Conservation (phyloP, 2,888 invertebrate species). For the Meiosimyza decipiens region DNA sequence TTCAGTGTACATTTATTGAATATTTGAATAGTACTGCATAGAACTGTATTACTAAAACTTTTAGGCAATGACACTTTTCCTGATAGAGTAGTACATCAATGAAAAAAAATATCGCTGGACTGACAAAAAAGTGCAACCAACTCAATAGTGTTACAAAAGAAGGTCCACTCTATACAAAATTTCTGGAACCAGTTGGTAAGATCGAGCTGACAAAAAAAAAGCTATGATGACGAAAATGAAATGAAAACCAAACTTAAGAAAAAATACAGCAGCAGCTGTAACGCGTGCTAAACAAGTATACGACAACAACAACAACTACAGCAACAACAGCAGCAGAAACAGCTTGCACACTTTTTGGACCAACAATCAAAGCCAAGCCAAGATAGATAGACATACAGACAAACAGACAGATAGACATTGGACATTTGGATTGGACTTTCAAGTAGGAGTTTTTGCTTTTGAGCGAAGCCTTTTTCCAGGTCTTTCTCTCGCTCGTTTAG, state of each 20-base stretch:
- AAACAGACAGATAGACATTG: conserved; percentile 10
- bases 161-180: too few species aligned
- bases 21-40: too few species aligned
- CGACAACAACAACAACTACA: background rate
- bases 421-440: background rate
- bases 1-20: too few species aligned
- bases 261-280: conserved; percentile 60
- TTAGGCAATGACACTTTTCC: too few species aligned
- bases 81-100: too few species aligned
- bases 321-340: background rate
- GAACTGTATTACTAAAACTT: too few species aligned
- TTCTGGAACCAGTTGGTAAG: background rate
- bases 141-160: too few species aligned
- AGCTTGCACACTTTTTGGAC: background rate
- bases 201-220: conserved; percentile 7
- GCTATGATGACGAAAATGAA: background rate
- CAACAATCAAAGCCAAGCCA: background rate
- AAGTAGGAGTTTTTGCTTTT: too few species aligned
- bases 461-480: too few species aligned
- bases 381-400: background rate
- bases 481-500: background rate
- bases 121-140: too few species aligned
- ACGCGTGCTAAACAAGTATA: conserved; percentile 62
- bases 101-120: too few species aligned
- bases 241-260: conserved; percentile 9